Evolutionary conservation across 2,113 vertebrate species (phyloP), one percentile per base, ranked within the genome.

Genomic region (Nyctibius bracteatus): DNA sequence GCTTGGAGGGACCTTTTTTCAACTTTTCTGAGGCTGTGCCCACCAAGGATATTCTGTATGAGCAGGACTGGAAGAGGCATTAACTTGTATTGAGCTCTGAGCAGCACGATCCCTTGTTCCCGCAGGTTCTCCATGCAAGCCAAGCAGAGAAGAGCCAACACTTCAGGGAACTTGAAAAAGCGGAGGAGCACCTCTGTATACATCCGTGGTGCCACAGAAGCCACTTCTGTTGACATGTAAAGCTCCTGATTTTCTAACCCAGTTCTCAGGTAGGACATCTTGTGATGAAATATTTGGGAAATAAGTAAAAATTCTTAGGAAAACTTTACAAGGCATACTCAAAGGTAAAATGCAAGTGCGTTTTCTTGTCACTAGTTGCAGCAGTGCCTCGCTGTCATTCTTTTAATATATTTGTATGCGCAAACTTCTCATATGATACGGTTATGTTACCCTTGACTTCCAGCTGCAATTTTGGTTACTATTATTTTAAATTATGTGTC

Each of bases 201-300:
- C 52, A 55, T 86, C 74, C 67, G 9, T 41, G 75, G 80, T 94
- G 72, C 91, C 57, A 83, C 80, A 70, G 93, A 66, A 97, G 86
- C 86, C 23, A 7, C 44, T 71, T 97, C 92, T 93, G 65, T 82
- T 81, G 94, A 74, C 5, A 1, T 54, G 71, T 13, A 19, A 74
- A 72, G 78, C 81, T 21, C 86, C 86, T 80, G 73, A 68, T 51
- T 91, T 95, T 80, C 88, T 71, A 5, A 51, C 44, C 54, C 39
- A 83, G 77, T 66, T 93, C 85, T 96, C 91, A 91, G 96, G 92
- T 97, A 95, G 94, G 96, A 72, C 88, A 47, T 77, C 86, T 88
- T 52, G 43, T n/a, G 2, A 35, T 86, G 31, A 39, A 88, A 80
- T 59, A 51, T 68, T 43, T 28, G 18, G 68, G 71, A 92, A 96